A percentile compares a stretch with the other conserved stretches of the same genome.
Evolutionary conservation across 2,113 vertebrate species (phyloP).

Genomic region (Globicephala melas): DNA sequence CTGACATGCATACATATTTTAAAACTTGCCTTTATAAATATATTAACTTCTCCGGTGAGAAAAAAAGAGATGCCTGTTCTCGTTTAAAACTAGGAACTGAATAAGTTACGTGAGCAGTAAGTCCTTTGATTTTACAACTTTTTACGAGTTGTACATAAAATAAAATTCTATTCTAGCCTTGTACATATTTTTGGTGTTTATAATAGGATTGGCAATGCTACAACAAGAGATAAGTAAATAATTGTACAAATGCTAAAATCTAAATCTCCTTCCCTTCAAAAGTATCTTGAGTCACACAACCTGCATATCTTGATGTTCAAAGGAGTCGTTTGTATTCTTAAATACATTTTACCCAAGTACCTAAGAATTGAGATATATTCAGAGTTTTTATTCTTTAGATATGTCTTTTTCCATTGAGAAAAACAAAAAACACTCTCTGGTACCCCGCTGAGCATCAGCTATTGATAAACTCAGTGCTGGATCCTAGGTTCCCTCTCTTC

Average conservation of each 20-base stretch:
- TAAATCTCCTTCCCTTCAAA: not conserved
- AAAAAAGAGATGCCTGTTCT: not conserved
- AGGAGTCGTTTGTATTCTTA: not conserved
- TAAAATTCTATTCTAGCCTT: not conserved
- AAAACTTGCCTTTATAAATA: not conserved
- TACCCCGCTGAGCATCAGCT: accelerated
- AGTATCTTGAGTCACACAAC: not conserved
- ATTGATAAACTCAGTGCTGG: not conserved
- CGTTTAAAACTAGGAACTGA: not conserved
- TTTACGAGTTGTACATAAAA: not conserved
- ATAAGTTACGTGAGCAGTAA: not conserved
- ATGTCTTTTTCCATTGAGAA: not conserved
- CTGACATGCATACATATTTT: not conserved
- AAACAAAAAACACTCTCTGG: not conserved
- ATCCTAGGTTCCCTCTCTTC: not conserved
- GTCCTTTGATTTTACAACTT: not conserved
- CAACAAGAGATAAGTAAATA: not conserved
- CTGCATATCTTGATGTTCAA: not conserved
- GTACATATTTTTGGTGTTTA: not conserved
- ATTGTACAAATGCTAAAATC: not conserved
- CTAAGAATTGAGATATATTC: not conserved
- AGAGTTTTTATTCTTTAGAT: not conserved
- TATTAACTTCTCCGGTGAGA: not conserved
- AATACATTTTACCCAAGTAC: not conserved
- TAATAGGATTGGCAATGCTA: not conserved